Evolutionary conservation across 2,888 invertebrate genomes (phyloP).

Genomic region (Eumerus sabulonum): DNA sequence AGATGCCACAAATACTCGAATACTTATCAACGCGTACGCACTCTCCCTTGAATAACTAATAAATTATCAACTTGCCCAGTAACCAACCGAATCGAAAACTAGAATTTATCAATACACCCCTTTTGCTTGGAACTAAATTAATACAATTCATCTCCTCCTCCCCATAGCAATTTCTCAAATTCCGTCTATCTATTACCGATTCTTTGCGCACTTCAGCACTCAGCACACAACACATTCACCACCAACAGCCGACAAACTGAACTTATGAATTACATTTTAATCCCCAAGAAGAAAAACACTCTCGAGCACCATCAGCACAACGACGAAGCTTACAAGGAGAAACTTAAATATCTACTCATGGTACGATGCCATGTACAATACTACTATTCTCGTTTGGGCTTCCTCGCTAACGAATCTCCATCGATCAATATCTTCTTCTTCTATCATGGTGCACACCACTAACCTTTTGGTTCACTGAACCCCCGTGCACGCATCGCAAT

Average conservation of each 20-base stretch:
- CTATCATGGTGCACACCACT: conserved; percentile 39
- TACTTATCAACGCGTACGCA: no score
- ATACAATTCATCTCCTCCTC: no score
- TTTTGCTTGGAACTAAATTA: no score
- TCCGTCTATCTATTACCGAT: conserved; percentile 12
- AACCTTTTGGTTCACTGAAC: conserved; percentile 59
- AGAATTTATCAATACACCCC: no score
- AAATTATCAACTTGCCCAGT: no score
- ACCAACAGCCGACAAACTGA: no score
- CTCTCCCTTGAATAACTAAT: background rate
- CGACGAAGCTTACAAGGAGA: conserved; percentile 13
- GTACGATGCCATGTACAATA: background rate
- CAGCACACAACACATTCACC: no score
- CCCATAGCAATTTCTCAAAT: no score
- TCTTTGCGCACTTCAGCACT: conserved; percentile 4
- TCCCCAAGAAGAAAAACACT: conserved; percentile 15
- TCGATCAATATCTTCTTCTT: conserved; percentile 51
- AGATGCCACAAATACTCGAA: conserved; percentile 1
- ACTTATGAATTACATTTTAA: no score
- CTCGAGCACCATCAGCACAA: conserved; percentile 20
- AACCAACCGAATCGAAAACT: no score
- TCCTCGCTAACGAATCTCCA: conserved; percentile 3
- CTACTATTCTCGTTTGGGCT: no score
- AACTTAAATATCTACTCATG: conserved; percentile 12
- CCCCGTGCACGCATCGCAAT: conserved; percentile 47